phyloP scores from a whole-genome alignment of 2,888 invertebrate species.

The Dynastes tityus region DNA sequence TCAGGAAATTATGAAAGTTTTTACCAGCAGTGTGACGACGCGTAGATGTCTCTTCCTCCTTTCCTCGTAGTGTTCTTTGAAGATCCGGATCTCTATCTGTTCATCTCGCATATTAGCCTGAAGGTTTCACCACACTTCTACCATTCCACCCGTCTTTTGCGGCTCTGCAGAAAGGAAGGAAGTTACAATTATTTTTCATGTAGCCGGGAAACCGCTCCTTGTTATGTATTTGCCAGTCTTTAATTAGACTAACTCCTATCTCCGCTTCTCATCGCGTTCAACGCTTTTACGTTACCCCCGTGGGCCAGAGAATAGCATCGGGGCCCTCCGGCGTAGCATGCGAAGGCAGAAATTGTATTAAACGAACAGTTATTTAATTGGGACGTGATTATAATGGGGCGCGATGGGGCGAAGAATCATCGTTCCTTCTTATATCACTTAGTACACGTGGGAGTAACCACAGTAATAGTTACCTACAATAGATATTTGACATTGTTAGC shows the following conservation, averaged over 20 bases:
- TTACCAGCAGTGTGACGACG: conserved; percentile 23
- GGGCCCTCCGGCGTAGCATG: conserved; percentile 11
- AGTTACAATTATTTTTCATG: conserved; percentile 47
- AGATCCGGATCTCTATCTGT: conserved; percentile 22
- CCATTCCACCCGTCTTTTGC: background rate
- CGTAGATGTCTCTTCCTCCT: conserved; percentile 17
- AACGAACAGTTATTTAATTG: conserved; percentile 45
- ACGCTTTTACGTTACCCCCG: conserved; percentile 12
- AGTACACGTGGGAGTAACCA: conserved; percentile 12
- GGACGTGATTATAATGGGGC: conserved; percentile 24
- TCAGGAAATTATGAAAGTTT: conserved; percentile 38
- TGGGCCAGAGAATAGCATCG: background rate
- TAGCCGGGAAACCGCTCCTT: conserved; percentile 29
- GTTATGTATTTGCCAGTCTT: conserved; percentile 38
- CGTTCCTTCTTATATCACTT: conserved; percentile 30
- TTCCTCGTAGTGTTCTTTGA: conserved; percentile 2
- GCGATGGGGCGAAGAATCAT: conserved; percentile 11
- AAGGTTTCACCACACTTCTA: conserved; percentile 11
- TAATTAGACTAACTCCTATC: conserved; percentile 31
- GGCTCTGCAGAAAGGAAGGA: conserved; percentile 22
- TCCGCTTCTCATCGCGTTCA: conserved; percentile 23
- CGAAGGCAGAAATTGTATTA: conserved; percentile 32
- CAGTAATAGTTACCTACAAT: background rate
- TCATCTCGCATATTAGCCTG: conserved; percentile 20
- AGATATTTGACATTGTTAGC: background rate